Base-by-base conservation (phyloP, 1,140 invertebrate genomes). In the Euwallacea similis region DNA sequence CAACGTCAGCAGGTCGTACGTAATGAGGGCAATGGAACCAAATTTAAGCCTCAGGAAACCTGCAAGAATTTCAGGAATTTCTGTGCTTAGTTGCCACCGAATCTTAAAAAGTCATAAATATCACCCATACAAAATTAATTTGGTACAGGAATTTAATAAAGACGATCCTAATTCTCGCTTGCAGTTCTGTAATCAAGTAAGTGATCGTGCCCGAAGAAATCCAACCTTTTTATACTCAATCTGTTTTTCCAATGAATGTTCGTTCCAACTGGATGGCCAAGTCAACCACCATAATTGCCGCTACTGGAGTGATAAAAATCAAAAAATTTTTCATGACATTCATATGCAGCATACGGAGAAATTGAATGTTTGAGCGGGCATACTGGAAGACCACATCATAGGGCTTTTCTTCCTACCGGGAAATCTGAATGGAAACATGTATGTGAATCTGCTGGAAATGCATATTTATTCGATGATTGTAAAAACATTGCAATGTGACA, bases 291-390 rank as follows among this genome's bases (percentile, higher is more conserved):
- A 67, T 15, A 67, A 56, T 58, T 46, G 65, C 13, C 41, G 54
- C 13, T 67, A 67, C 65, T 67, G 65, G 53, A 67, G 53, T 13
- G 55, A 67, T 13, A 11, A 42, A 42, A 67, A 67, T 59, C 53
- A 53, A 58, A 1, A 58, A 54, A 21, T 56, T 21, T 56, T 58
- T 42, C 50, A 16, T n/a, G 65, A 67, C n/a, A 8, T 4, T n/a
- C 55, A 67, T 16, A 67, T 54, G 43, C 54, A 58, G 53, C 21
- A 67, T 67, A 53, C 53, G 10, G 53, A 42, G 58, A 67, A 67
- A 44, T n/a, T 43, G 41, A 67, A 67, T 67, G 42, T 46, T 44
- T 67, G 65, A 41, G 53, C 55, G 33, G 65, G 4, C 11, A 67
- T 44, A 16, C 21, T 56, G 16, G 42, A 42, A 33, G 46, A 67